Conservation (phyloP, 2,888 invertebrate species). For the Agrotis segetum region DNA sequence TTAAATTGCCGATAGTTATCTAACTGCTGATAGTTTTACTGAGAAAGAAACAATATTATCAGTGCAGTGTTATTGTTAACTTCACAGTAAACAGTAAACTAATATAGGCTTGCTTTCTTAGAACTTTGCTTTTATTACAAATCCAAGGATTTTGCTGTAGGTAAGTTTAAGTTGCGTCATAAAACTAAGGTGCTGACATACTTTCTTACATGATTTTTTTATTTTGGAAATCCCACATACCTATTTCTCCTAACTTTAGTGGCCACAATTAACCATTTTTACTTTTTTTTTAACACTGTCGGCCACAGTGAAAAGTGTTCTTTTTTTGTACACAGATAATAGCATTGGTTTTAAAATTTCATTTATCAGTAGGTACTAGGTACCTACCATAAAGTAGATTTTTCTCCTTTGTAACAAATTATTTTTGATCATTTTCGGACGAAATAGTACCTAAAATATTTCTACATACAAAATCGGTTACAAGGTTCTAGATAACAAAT, state of each 20-base stretch:
- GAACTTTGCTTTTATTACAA: constrained; percentile 52
- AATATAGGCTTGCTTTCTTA: constrained; percentile 55
- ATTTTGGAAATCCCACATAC: constrained; percentile 2
- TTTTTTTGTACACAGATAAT: too few species aligned
- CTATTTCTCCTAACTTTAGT: not conserved
- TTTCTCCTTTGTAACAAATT: too few species aligned
- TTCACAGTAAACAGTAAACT: constrained; percentile 55
- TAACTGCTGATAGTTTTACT: constrained; percentile 54
- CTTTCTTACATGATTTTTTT: not conserved
- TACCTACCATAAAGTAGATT: not conserved
- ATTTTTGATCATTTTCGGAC: not conserved
- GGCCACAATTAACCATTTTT: too few species aligned
- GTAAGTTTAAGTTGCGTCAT: constrained; percentile 24
- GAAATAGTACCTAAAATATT: not conserved
- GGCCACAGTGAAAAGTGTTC: too few species aligned
- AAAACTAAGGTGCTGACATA: constrained; percentile 15
- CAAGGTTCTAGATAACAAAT: constrained; percentile 17
- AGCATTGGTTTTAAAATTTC: too few species aligned
- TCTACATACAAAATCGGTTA: constrained; percentile 4
- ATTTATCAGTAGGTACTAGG: too few species aligned
- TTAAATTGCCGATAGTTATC: constrained; percentile 51
- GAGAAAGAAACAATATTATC: constrained; percentile 56
- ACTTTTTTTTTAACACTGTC: too few species aligned
- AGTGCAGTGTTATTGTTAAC: constrained; percentile 46
- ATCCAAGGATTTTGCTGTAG: constrained; percentile 35